phyloP scores from a whole-genome alignment of 2,797 vertebrate genomes.

The Avahi laniger region DNA sequence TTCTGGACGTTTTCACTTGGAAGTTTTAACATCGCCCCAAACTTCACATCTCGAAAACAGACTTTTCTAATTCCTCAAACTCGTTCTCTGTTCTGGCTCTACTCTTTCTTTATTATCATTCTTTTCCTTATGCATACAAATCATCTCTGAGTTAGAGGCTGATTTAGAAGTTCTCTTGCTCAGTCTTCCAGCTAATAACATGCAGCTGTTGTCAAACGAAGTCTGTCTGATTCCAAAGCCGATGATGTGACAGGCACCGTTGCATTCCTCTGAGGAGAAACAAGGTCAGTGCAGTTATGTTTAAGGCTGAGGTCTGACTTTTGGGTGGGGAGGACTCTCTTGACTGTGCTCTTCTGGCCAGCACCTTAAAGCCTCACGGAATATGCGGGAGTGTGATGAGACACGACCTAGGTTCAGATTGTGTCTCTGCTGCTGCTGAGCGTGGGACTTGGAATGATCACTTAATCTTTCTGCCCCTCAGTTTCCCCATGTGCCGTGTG shows the following conservation, averaged over 20 bases:
- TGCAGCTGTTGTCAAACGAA: background rate
- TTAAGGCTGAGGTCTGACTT: background rate
- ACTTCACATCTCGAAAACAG: background rate
- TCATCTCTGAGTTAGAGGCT: background rate
- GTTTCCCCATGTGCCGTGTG: background rate
- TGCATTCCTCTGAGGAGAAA: background rate
- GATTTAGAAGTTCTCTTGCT: background rate
- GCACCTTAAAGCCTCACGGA: background rate
- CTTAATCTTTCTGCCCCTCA: background rate
- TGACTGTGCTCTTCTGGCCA: background rate
- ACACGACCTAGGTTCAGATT: background rate
- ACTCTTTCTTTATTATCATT: background rate
- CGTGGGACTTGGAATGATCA: background rate
- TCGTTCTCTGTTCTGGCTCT: background rate
- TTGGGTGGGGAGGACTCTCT: background rate
- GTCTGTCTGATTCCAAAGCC: background rate
- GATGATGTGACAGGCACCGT: fast-evolving
- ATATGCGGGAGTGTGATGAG: background rate
- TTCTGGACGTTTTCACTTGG: background rate
- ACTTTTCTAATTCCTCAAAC: background rate
- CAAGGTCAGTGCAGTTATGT: background rate
- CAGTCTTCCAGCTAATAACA: background rate
- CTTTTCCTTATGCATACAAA: background rate
- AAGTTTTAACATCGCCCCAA: background rate
- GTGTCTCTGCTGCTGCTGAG: background rate